These are phyloP conservation scores for Cheiracanthium punctorium DNA, from an alignment of 2,888 invertebrate genomes.

Conservation along the genomic window DNA sequence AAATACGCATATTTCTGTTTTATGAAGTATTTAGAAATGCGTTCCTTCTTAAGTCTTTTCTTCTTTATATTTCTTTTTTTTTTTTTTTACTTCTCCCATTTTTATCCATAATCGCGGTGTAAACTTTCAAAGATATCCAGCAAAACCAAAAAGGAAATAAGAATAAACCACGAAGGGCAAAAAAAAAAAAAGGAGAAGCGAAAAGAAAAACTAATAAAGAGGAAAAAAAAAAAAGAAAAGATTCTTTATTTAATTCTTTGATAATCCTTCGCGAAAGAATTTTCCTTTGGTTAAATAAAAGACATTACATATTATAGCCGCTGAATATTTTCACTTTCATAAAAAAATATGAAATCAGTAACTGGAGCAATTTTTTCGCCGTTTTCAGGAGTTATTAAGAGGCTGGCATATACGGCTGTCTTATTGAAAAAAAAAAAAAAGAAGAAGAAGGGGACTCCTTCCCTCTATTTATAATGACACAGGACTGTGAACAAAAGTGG, in stretches of 20 bases:
- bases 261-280: slow-evolving; percentile 65
- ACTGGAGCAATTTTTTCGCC: slow-evolving; percentile 52
- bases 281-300: slow-evolving; percentile 67
- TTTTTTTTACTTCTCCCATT: no score
- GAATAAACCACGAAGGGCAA: slow-evolving; percentile 19
- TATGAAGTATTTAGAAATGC: slow-evolving; percentile 57
- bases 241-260: slow-evolving; percentile 63
- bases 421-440: slow-evolving; percentile 69
- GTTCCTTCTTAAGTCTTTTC: slow-evolving; percentile 43
- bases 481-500: slow-evolving; percentile 27
- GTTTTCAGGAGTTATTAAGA: slow-evolving; percentile 57
- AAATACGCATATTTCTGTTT: slow-evolving; percentile 59
- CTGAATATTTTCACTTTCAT: slow-evolving; percentile 57
- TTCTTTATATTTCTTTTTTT: slow-evolving; percentile 11
- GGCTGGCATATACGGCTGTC: slow-evolving; percentile 54
- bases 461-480: slow-evolving; percentile 21
- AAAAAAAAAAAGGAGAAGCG: slow-evolving; percentile 13
- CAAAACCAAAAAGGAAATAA: slow-evolving; percentile 28
- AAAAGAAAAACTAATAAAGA: slow-evolving; percentile 10
- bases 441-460: no score
- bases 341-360: slow-evolving; percentile 54
- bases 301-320: slow-evolving; percentile 67
- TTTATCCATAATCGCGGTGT: slow-evolving; percentile 45
- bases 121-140: slow-evolving; percentile 58
- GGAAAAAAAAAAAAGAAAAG: slow-evolving; percentile 28